A percentile compares a stretch with the other conserved stretches of the same genome.
phyloP scores from a whole-genome alignment of 2,797 vertebrate genomes.

The Taenioides sp. region DNA sequence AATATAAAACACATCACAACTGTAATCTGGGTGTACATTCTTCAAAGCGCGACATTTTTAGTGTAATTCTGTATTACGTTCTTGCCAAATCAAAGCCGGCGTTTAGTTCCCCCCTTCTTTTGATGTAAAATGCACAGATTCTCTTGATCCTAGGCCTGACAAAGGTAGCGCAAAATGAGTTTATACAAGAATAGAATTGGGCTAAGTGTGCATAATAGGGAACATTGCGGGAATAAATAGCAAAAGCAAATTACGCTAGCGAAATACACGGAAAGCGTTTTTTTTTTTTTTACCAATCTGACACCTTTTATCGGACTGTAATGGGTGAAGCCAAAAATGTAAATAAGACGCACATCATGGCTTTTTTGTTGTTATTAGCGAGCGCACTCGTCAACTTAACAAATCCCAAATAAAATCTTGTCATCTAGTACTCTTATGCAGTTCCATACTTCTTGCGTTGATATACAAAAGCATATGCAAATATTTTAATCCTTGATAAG shows the following conservation, averaged over 20 bases:
- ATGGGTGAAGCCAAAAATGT: conserved; percentile 1
- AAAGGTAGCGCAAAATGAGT: conserved; percentile 52
- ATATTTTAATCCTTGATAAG: not conserved
- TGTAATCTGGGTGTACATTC: conserved; percentile 53
- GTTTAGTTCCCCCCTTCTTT: conserved; percentile 51
- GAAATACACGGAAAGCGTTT: not conserved
- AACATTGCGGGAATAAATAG: conserved; percentile 22
- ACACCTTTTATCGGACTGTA: not conserved
- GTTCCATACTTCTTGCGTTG: not conserved
- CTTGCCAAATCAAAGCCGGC: conserved; percentile 62
- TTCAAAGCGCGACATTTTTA: conserved; percentile 59
- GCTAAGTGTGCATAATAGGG: conserved; percentile 63
- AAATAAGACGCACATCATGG: not conserved
- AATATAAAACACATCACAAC: conserved; percentile 33
- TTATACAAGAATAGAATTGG: conserved; percentile 69
- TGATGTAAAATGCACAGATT: conserved; percentile 57
- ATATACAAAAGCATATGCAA: conserved; percentile 2
- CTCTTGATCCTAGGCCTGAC: conserved; percentile 51
- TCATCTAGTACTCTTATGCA: too few relatives aligned
- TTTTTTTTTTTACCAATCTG: not conserved
- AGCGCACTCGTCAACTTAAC: not conserved
- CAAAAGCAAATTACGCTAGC: not conserved
- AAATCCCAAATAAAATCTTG: not conserved
- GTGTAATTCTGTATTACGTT: conserved; percentile 49
- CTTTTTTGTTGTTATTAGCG: not conserved